Conservation (phyloP, 1,140 invertebrate genomes). For the Drosophila rhopaloa region DNA sequence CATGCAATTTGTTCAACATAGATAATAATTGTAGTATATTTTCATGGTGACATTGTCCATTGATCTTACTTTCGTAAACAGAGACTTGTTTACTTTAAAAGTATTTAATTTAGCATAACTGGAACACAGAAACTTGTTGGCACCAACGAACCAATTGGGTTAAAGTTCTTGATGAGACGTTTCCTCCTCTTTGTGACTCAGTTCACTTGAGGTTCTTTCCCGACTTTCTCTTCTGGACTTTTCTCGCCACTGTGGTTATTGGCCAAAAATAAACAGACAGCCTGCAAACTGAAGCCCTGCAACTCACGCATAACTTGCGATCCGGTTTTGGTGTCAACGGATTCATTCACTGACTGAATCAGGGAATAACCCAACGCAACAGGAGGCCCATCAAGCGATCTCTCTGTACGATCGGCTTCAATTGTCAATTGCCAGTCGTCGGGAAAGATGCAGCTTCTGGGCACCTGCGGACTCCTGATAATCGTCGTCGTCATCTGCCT, state of each 20-base stretch:
- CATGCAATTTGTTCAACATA: no score
- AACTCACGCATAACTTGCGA: neutral
- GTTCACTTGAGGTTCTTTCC: neutral
- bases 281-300: constrained; percentile 11
- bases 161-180: constrained; percentile 7
- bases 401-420: neutral
- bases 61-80: no score
- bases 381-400: neutral
- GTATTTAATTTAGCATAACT: neutral
- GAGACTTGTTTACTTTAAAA: neutral
- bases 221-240: constrained; percentile 32
- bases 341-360: neutral
- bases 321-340: constrained; percentile 21
- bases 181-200: constrained; percentile 17
- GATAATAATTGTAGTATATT: no score
- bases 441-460: constrained; percentile 25
- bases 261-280: constrained; percentile 33
- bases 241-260: constrained; percentile 1
- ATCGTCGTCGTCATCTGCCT: neutral
- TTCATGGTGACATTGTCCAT: no score
- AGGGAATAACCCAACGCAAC: neutral
- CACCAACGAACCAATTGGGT: neutral
- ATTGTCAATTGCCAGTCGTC: constrained; percentile 1
- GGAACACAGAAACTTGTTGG: constrained; percentile 12
- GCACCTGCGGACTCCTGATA: constrained; percentile 16